phyloP scores from a whole-genome alignment of 2,113 vertebrate species.

The Serinus canaria region DNA sequence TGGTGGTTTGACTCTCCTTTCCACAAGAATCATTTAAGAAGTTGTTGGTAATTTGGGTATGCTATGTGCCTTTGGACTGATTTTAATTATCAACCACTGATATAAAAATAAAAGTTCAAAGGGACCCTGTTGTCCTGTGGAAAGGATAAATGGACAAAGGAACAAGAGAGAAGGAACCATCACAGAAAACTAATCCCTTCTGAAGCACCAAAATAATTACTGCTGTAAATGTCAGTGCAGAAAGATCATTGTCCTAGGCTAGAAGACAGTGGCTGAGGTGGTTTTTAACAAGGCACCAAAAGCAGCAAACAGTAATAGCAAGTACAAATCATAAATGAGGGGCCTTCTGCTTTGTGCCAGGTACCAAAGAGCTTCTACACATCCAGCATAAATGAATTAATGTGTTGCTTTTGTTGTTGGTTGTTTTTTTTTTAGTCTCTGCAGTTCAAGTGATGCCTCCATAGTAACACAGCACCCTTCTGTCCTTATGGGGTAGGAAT shows the following conservation, averaged over 20 bases:
- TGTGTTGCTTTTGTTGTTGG: background rate
- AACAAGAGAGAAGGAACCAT: background rate
- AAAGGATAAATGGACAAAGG: background rate
- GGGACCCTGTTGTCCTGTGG: background rate
- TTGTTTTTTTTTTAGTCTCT: background rate
- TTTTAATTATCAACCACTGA: background rate
- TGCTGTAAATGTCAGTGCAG: background rate
- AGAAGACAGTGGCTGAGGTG: background rate
- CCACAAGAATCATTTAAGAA: background rate
- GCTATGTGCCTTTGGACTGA: background rate
- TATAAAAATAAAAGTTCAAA: background rate
- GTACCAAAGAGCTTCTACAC: background rate
- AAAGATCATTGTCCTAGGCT: background rate
- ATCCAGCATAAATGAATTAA: background rate
- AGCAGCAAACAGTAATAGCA: background rate
- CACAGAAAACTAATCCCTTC: background rate
- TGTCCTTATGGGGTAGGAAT: background rate
- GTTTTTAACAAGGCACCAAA: background rate
- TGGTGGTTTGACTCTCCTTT: background rate
- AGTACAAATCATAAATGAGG: background rate
- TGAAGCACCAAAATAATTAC: background rate
- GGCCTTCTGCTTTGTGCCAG: background rate
- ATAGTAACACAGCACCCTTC: background rate
- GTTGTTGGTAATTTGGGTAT: background rate
- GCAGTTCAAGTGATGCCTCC: background rate